These are phyloP conservation scores for Epinephelus cyanopodus DNA, from an alignment of 2,113 vertebrate genomes.

Conservation along the genomic window DNA sequence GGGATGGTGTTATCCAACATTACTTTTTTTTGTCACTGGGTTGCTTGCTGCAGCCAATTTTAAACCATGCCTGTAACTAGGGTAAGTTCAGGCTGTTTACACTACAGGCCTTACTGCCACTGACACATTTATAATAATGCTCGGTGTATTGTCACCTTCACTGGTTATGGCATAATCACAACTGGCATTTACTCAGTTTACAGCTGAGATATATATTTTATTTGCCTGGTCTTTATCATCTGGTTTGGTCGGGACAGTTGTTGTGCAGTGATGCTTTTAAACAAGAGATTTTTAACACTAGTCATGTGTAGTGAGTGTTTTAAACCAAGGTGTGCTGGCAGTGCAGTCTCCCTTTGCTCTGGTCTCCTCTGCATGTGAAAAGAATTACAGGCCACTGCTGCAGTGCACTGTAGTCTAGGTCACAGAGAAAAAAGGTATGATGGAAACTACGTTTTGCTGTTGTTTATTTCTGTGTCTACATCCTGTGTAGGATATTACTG, in stretches of 20 bases:
- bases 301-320: slow-evolving; percentile 8
- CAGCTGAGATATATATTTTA: background rate
- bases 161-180: background rate
- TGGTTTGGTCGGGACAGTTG: background rate
- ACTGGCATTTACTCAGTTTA: background rate
- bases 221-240: background rate
- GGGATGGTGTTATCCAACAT: slow-evolving; percentile 31
- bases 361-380: slow-evolving; percentile 11
- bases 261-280: slow-evolving; percentile 6
- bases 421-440: background rate
- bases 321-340: background rate
- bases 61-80: slow-evolving; percentile 21
- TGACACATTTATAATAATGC: background rate
- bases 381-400: slow-evolving; percentile 20
- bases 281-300: background rate
- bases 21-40: background rate
- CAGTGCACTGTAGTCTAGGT: background rate
- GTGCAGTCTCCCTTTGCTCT: slow-evolving; percentile 1
- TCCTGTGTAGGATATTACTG: background rate
- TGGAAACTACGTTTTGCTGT: background rate
- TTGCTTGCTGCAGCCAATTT: slow-evolving; percentile 41
- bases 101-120: slow-evolving; percentile 1
- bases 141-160: slow-evolving; percentile 8
- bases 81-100: background rate
- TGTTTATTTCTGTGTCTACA: slow-evolving; percentile 6